These are phyloP conservation scores for Pseudococcus longispinus DNA, from an alignment of 2,888 invertebrate genomes.

Conservation along the genomic window DNA sequence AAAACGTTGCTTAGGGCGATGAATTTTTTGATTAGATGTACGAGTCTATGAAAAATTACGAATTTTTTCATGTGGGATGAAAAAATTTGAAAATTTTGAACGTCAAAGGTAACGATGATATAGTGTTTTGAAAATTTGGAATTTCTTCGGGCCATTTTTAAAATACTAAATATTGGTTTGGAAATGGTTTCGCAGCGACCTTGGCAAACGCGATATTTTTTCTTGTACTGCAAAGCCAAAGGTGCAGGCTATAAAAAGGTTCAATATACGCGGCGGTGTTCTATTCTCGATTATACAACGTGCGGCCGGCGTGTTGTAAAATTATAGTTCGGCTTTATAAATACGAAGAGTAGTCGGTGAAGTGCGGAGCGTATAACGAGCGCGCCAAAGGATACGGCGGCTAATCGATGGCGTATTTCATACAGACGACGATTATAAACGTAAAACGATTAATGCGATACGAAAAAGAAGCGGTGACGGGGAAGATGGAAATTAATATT, in stretches of 20 bases:
- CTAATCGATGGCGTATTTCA: constrained; percentile 11
- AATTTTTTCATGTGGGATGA: no score
- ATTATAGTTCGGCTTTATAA: constrained; percentile 2
- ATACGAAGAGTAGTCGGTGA: not conserved
- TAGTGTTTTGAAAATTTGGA: no score
- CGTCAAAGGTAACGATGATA: no score
- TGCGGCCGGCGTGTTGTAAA: not conserved
- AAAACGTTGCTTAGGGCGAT: no score
- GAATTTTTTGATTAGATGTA: no score
- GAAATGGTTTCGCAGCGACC: not conserved
- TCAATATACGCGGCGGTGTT: not conserved
- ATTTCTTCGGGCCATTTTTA: not conserved
- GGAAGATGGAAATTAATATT: not conserved
- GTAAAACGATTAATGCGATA: constrained; percentile 7
- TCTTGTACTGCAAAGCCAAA: not conserved
- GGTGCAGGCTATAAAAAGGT: not conserved
- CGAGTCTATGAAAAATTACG: no score
- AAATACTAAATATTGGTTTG: not conserved
- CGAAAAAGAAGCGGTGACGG: not conserved
- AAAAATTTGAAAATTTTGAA: no score
- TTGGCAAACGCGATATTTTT: not conserved
- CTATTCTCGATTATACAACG: not conserved
- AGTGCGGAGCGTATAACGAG: not conserved
- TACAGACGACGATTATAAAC: not conserved
- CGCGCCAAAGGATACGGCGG: not conserved